Evolutionary conservation across 2,797 vertebrate species (phyloP).

Genomic region (Gymnoscopelus braueri): DNA sequence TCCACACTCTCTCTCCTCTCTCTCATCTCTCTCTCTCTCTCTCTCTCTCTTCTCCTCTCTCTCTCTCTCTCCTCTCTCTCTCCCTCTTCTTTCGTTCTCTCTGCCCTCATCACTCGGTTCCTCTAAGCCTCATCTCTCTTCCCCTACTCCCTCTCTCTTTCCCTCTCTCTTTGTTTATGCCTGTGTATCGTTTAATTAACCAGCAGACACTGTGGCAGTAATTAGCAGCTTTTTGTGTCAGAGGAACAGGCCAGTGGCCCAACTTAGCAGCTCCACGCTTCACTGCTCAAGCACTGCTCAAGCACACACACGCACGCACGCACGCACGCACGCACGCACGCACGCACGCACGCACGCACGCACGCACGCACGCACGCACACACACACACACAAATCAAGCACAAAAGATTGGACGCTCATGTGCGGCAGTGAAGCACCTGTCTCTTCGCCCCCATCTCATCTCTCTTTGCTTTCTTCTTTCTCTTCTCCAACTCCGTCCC

Average conservation of each 20-base stretch:
- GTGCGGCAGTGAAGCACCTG: neutral
- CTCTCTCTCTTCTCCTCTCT: conserved; percentile 5
- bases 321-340: neutral
- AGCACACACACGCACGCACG: neutral
- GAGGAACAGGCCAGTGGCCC: conserved; percentile 22
- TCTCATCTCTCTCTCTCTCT: conserved; percentile 30
- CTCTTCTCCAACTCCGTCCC: neutral
- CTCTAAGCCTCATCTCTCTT: conserved; percentile 17
- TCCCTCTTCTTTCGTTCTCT: conserved; percentile 7
- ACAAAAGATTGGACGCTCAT: neutral
- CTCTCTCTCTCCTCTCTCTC: conserved; percentile 15
- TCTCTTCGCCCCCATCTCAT: neutral
- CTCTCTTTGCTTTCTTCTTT: neutral
- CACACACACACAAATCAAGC: neutral
- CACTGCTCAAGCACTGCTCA: conserved; percentile 24
- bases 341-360: neutral
- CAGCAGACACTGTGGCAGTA: conserved; percentile 41
- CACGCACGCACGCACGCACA: neutral
- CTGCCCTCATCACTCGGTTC: neutral
- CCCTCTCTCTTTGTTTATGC: neutral
- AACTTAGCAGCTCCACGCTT: conserved; percentile 36
- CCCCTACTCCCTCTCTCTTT: conserved; percentile 3
- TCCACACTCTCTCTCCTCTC: conserved; percentile 14
- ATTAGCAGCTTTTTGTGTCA: conserved; percentile 50
- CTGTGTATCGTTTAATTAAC: conserved; percentile 45